Evolutionary conservation across 2,797 vertebrate genomes (phyloP), one percentile per base, ranked within the genome.

Genomic region (Mallotus villosus): DNA sequence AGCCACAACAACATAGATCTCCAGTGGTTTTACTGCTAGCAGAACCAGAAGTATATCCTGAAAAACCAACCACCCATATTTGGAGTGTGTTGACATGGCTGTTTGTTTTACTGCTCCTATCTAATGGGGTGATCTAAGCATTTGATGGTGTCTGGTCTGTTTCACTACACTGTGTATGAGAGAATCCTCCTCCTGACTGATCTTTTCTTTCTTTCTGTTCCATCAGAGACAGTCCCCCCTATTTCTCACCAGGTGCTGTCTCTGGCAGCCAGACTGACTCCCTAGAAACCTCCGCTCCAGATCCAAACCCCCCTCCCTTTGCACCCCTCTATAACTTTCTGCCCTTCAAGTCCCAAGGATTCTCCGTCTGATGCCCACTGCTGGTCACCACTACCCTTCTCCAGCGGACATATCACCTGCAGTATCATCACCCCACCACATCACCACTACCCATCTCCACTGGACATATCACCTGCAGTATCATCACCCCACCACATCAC

Each of bases 261-360:
- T 11, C 62, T 5, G 46, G 55, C 9, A n/a, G 81, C 0, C 76
- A 80, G 46, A 77, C 63, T 37, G 73, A 64, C 59, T 41, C 68
- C 8, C 63, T 73, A 17, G 60, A 34, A 1, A 11, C 29, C 12
- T 51, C 67, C 9, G 60, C 7, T 24, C 24, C 51, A 2, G 74
- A 89, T 12, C 67, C 55, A 49, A 80, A 74, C 65, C 81, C 84
- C 2, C 79, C 89, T 55, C 82, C 89, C 2, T 90, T 88, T 3
- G 69, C 77, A 21, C 86, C 87, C 0, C 72, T 84, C 63, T 82
- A 79, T 69, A 67, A 77, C 72, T 64, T 75, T 51, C 70, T 74
- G 72, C 78, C 81, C 5, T 73, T 78, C 67, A 72, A 71, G 68
- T 14, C 53, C 63, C 69, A 76, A 3, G 32, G 61, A 41, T 55